Conservation (phyloP, 2,888 invertebrate genomes). For the Leptopilina drosophilae region DNA sequence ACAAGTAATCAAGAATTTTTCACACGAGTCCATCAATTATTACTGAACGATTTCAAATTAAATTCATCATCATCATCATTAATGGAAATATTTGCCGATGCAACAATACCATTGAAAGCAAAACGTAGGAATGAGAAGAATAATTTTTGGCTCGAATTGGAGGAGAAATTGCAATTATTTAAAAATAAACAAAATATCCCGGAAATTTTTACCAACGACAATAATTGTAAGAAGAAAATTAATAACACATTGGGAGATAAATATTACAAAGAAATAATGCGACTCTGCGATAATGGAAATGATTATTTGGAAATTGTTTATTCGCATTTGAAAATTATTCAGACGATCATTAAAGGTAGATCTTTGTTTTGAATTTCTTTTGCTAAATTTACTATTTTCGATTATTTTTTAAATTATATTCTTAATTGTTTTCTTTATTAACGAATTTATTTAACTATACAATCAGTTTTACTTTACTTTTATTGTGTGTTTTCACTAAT, state of each 20-base stretch:
- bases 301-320: constrained; percentile 64
- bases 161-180: constrained; percentile 52
- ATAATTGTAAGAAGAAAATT: constrained; percentile 43
- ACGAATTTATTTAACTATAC: too few relatives aligned
- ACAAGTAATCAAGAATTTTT: constrained; percentile 64
- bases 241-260: constrained; percentile 52
- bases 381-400: too few relatives aligned
- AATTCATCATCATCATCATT: constrained; percentile 53
- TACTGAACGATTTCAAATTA: constrained; percentile 60
- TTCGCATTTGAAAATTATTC: constrained; percentile 64
- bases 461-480: too few relatives aligned
- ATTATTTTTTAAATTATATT: too few relatives aligned
- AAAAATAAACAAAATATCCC: constrained; percentile 44
- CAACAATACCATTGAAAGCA: constrained; percentile 61
- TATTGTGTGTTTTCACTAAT: too few relatives aligned
- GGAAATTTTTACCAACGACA: background rate
- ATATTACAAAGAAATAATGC: constrained; percentile 58
- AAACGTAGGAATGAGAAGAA: constrained; percentile 63
- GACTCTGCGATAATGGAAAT: constrained; percentile 57
- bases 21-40: constrained; percentile 59
- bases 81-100: constrained; percentile 64
- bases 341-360: constrained; percentile 60
- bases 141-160: constrained; percentile 66
- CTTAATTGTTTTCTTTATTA: too few relatives aligned
- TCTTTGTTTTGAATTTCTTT: background rate